Evolutionary conservation across 2,888 invertebrate species (phyloP).

Genomic region (Asteroscopus sphinx): DNA sequence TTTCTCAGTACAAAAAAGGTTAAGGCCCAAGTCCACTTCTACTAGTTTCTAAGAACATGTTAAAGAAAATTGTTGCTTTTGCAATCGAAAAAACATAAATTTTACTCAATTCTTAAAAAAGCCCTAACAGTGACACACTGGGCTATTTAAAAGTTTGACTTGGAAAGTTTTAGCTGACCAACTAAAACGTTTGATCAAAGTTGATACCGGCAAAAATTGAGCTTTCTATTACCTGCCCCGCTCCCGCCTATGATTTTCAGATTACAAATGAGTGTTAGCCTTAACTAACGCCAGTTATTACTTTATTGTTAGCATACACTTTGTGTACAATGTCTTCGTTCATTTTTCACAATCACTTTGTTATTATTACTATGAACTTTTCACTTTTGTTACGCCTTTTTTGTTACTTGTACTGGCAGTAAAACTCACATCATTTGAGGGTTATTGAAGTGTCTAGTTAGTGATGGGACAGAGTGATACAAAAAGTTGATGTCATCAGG

Average conservation of each 20-base stretch:
- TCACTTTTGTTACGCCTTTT: conserved; percentile 40
- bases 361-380: conserved; percentile 46
- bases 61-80: too few relatives aligned
- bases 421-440: conserved; percentile 15
- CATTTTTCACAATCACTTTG: conserved; percentile 51
- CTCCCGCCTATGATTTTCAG: conserved; percentile 54
- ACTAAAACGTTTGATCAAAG: too few relatives aligned
- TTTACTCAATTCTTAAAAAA: too few relatives aligned
- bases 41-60: too few relatives aligned
- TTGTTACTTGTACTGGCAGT: conserved; percentile 10
- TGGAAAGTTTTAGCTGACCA: too few relatives aligned
- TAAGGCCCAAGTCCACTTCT: too few relatives aligned
- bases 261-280: conserved; percentile 72
- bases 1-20: too few relatives aligned
- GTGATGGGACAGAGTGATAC: conserved; percentile 7
- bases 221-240: conserved; percentile 24
- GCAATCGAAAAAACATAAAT: too few relatives aligned
- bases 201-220: background rate
- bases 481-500: conserved; percentile 7
- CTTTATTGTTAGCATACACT: conserved; percentile 75
- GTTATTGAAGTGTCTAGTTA: conserved; percentile 8
- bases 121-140: too few relatives aligned
- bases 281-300: conserved; percentile 76
- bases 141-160: too few relatives aligned
- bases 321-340: conserved; percentile 71